Conservation (phyloP, 2,888 invertebrate species). For the Clostera curtula region DNA sequence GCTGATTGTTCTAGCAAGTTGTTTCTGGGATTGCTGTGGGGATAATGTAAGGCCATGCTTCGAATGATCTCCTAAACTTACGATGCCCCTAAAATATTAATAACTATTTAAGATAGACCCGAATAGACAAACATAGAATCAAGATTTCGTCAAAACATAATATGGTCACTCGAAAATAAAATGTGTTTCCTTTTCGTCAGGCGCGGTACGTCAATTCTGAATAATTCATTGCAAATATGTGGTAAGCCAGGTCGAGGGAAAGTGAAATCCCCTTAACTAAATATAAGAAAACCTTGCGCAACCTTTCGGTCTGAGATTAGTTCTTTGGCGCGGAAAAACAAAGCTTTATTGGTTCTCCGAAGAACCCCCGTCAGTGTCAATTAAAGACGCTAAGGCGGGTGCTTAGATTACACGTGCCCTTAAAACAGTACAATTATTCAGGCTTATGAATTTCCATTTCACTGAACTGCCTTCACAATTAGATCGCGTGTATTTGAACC, state of each 20-base stretch:
- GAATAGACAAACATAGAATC: constrained; percentile 37
- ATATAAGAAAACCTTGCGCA: constrained; percentile 15
- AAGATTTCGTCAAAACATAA: constrained; percentile 26
- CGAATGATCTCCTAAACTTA: too few relatives aligned
- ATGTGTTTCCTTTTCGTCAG: constrained; percentile 31
- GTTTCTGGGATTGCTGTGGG: too few relatives aligned
- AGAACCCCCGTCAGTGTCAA: constrained; percentile 63
- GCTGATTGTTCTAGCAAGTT: too few relatives aligned
- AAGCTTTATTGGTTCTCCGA: constrained; percentile 31
- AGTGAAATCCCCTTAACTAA: constrained; percentile 12
- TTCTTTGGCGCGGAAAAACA: constrained; percentile 28
- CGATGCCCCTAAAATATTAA: too few relatives aligned
- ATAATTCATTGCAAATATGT: constrained; percentile 16
- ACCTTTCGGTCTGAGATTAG: constrained; percentile 26
- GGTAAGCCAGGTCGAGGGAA: constrained; percentile 13
- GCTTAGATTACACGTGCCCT: too few relatives aligned
- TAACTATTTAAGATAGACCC: constrained; percentile 51
- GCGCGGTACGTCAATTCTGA: constrained; percentile 17
- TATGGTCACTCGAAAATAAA: constrained; percentile 32
- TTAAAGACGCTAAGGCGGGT: constrained; percentile 34
- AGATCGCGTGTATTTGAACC: too few relatives aligned
- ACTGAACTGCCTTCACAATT: too few relatives aligned
- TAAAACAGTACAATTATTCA: too few relatives aligned
- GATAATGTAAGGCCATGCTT: too few relatives aligned
- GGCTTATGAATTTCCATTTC: too few relatives aligned